phyloP scores from a whole-genome alignment of 2,888 invertebrate genomes.

The Pandemis cinnamomeana region DNA sequence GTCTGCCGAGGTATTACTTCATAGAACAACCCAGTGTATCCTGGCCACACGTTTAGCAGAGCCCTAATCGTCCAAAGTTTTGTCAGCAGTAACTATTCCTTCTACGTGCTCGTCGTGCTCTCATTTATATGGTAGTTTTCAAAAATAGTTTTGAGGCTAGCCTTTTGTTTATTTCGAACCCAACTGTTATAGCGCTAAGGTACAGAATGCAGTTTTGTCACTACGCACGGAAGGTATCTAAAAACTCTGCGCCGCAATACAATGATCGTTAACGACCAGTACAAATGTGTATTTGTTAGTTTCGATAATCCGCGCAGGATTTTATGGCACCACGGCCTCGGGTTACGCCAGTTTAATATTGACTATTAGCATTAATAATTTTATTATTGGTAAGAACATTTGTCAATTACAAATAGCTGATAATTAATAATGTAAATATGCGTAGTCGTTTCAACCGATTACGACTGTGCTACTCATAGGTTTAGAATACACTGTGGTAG shows the following conservation, averaged over 20 bases:
- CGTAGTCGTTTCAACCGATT: too few species aligned
- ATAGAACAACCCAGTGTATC: background rate
- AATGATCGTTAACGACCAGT: conserved; percentile 48
- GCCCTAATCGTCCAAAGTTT: conserved; percentile 20
- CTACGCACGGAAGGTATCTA: conserved; percentile 39
- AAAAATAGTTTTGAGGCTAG: conserved; percentile 1
- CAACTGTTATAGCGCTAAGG: background rate
- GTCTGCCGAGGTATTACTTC: background rate
- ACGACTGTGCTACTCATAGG: too few species aligned
- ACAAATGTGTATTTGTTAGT: conserved; percentile 50
- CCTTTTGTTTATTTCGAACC: background rate
- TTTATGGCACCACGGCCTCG: conserved; percentile 45
- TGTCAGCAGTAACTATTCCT: conserved; percentile 22
- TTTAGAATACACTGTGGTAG: too few species aligned
- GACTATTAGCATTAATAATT: background rate
- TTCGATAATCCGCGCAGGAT: conserved; percentile 47
- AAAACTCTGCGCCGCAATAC: conserved; percentile 43
- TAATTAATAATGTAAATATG: background rate
- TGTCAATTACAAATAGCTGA: background rate
- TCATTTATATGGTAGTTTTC: conserved; percentile 9
- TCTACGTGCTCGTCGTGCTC: background rate
- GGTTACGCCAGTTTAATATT: background rate
- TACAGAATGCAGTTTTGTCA: conserved; percentile 27
- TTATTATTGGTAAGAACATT: background rate
- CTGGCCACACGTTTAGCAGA: background rate